These are phyloP conservation scores for Sebastolobus altivelis DNA, from an alignment of 2,797 vertebrate genomes.

Conservation along the genomic window DNA sequence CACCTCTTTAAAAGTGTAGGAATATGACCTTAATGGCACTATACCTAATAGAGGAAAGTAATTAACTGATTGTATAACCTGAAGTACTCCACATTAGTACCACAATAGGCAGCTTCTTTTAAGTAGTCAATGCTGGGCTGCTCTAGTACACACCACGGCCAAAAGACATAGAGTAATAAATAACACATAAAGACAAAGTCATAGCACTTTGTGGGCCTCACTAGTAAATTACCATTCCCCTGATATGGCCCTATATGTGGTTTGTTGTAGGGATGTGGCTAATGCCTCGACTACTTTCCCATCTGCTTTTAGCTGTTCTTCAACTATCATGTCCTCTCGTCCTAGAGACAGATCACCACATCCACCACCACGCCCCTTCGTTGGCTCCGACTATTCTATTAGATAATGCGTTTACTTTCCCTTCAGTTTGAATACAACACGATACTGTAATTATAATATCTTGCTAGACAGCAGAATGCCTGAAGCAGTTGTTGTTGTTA, in stretches of 20 bases:
- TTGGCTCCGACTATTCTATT: conserved; percentile 4
- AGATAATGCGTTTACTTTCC: neutral
- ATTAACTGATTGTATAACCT: neutral
- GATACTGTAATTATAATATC: neutral
- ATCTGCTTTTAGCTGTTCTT: conserved; percentile 17
- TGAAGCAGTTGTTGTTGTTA: neutral
- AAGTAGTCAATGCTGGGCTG: neutral
- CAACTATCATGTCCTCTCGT: conserved; percentile 9
- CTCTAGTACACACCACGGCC: neutral
- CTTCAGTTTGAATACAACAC: neutral
- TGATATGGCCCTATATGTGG: neutral
- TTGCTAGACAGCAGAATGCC: neutral
- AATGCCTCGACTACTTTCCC: conserved; percentile 1
- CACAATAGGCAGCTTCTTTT: neutral
- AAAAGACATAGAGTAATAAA: neutral
- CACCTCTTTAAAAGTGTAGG: neutral
- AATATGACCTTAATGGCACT: neutral
- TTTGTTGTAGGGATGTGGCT: neutral
- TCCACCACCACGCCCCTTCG: conserved; percentile 32
- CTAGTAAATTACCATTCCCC: neutral
- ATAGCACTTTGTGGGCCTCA: neutral
- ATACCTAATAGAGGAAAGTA: neutral
- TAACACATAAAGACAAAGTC: neutral
- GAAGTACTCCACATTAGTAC: neutral
- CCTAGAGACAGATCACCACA: neutral